Evolutionary conservation across 2,797 vertebrate species (phyloP).

Genomic region (Myripristis jacobus): DNA sequence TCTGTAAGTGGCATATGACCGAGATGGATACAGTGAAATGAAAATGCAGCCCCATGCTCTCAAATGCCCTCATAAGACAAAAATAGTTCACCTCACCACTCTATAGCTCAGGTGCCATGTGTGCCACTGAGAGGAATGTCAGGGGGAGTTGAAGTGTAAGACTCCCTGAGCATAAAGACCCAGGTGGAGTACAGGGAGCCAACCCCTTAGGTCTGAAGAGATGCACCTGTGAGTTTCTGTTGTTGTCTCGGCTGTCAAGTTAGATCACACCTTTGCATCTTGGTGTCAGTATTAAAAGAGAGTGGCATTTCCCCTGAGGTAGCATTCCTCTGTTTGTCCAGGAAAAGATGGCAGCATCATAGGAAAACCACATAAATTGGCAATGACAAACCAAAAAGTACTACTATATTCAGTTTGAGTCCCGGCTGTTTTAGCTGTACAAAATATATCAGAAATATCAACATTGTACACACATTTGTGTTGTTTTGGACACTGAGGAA

Average conservation of each 20-base stretch:
- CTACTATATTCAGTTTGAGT: too few relatives aligned
- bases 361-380: too few relatives aligned
- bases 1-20: slow-evolving; percentile 3
- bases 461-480: too few relatives aligned
- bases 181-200: slow-evolving; percentile 44
- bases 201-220: slow-evolving; percentile 7
- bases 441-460: too few relatives aligned
- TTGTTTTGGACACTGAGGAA: too few relatives aligned
- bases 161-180: slow-evolving; percentile 48
- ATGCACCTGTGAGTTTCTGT: slow-evolving; percentile 29
- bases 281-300: slow-evolving; percentile 36
- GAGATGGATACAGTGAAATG: slow-evolving; percentile 8
- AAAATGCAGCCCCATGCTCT: slow-evolving; percentile 6
- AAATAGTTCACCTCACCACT: slow-evolving; percentile 53
- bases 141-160: slow-evolving; percentile 49
- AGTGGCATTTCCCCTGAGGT: slow-evolving; percentile 34
- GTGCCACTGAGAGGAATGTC: slow-evolving; percentile 47
- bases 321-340: neutral
- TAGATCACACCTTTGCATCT: slow-evolving; percentile 54
- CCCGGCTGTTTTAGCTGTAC: too few relatives aligned
- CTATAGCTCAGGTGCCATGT: slow-evolving; percentile 17
- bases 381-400: too few relatives aligned
- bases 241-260: slow-evolving; percentile 45
- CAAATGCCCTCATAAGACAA: slow-evolving; percentile 7
- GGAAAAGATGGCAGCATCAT: slow-evolving; percentile 17